Evolutionary conservation across 2,888 invertebrate genomes (phyloP), one percentile per base, ranked within the genome.

Genomic region (Chaitophorus viminalis): DNA sequence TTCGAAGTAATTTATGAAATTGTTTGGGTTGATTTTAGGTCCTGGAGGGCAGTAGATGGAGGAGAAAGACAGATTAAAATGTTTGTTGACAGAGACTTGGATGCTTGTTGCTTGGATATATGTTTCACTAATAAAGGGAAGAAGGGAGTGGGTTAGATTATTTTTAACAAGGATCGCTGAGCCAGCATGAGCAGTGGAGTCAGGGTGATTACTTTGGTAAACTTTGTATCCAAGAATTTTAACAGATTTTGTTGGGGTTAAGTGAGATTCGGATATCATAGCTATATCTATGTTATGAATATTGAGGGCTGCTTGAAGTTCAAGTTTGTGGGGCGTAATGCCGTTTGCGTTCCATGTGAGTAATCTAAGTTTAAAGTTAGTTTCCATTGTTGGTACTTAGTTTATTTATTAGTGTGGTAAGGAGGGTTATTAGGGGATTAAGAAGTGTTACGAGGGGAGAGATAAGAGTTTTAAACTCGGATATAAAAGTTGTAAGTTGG

Each of bases 231-330:
- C 72, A 17, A 31, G 72, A 72, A 72, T 72, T 72, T 72, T 72
- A 72, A 72, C 29, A 72, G 72, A 29, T 72, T 72, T 72, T 72
- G 31, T 72, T 31, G 72, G 72, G 31, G 72, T 72, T 72, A 72
- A 31, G 72, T 72, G 82, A 21, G 82, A 68, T 68, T 39, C n/a
- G n/a, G n/a, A n/a, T n/a, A n/a, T n/a, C n/a, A n/a, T n/a, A n/a
- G 82, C 82, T 39, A 82, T 70, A 46, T 82, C 82, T 65, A 82
- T 82, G 70, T 82, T 70, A n/a, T 82, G 82, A 39, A 36, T 54
- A 39, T 82, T 65, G 70, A 82, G 68, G 70, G 54, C 29, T 36
- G 54, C 39, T n/a, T 68, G 68, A 68, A 82, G 82, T 52, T 82
- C 82, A 36, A 70, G 36, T 70, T 52, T 82, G 39, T 65, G 68